Conservation (phyloP, 1,140 invertebrate species). For the Calycopis cecrops region DNA sequence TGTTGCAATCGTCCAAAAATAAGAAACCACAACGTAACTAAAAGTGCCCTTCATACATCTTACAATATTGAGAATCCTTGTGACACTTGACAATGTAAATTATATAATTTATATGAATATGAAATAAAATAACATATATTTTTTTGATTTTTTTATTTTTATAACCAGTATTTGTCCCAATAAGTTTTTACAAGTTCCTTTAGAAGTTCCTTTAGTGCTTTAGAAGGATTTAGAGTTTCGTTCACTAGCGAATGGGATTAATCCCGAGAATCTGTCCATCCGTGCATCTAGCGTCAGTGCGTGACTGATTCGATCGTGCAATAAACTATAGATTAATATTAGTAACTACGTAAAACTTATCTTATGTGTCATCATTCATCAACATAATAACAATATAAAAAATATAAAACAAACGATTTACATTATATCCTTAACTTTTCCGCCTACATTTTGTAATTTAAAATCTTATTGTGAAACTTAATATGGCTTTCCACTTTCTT, state of each 20-base stretch:
- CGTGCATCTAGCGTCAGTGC: slow-evolving; percentile 49
- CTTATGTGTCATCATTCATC: slow-evolving; percentile 2
- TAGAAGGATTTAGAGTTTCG: slow-evolving; percentile 48
- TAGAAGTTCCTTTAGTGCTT: slow-evolving; percentile 69
- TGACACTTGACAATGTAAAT: no score
- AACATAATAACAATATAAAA: slow-evolving; percentile 10
- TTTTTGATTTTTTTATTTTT: slow-evolving; percentile 60
- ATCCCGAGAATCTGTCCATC: slow-evolving; percentile 47
- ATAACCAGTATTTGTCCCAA: slow-evolving; percentile 72
- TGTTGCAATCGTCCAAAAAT: no score
- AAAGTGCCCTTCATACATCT: no score
- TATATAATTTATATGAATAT: background rate
- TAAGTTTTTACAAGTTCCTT: slow-evolving; percentile 72
- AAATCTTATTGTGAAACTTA: background rate
- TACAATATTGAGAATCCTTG: no score
- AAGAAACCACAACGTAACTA: no score
- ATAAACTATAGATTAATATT: slow-evolving; percentile 15
- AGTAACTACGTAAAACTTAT: slow-evolving; percentile 14
- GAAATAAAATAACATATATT: slow-evolving; percentile 31
- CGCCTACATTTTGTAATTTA: background rate
- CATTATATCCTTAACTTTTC: background rate
- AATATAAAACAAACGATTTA: background rate
- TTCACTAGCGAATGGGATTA: slow-evolving; percentile 43
- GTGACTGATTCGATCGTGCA: slow-evolving; percentile 23
- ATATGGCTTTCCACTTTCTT: no score